Base-by-base conservation (phyloP, 2,113 vertebrate genomes). In the Sitta europaea region DNA sequence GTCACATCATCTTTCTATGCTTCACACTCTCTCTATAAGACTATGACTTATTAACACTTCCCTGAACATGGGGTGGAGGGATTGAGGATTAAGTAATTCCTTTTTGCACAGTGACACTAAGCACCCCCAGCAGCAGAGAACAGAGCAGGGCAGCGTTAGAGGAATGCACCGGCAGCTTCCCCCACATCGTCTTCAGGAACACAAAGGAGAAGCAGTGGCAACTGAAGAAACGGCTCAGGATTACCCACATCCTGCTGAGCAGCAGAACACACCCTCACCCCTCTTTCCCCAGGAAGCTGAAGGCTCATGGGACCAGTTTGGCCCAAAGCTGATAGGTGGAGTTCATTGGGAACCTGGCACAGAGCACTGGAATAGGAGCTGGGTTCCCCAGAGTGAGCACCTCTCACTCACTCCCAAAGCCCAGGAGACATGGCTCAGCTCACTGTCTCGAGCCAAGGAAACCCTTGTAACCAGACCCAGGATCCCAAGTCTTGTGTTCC, bases 151-250 rank as follows among this genome's bases (percentile, higher is more conserved):
- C 22, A 15, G 23, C 25, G 40, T 27, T 9, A 90, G 21, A 47
- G 18, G 29, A 42, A 27, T 17, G 50, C 51, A 77, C 3, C 12
- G 31, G 65, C 57, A 85, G 58, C 61, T 23, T 61, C 53, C n/a
- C 3, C 33, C 7, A 2, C 1, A 2, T 22, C 0, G 0, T 14
- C 23, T 14, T 87, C 0, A 0, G 38, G 17, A 91, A 31, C 55
- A 61, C 57, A 68, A 78, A 43, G 61, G 40, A 90, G 27, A 81
- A 9, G 57, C 18, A 2, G 12, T 31, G 1, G 1, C 24, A 58
- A 33, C 22, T 55, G 19, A 75, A 74, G 45, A 92, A 82, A 53
- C 28, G 88, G 33, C 67, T 59, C 82, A 83, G 94, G 75, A 93
- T 80, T 12, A 95, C 73, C 84, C 87, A 87, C 73, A 89, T 89